Evolutionary conservation across 2,888 invertebrate species (phyloP), one percentile per base, ranked within the genome.

Genomic region (Drosophila silvestris): DNA sequence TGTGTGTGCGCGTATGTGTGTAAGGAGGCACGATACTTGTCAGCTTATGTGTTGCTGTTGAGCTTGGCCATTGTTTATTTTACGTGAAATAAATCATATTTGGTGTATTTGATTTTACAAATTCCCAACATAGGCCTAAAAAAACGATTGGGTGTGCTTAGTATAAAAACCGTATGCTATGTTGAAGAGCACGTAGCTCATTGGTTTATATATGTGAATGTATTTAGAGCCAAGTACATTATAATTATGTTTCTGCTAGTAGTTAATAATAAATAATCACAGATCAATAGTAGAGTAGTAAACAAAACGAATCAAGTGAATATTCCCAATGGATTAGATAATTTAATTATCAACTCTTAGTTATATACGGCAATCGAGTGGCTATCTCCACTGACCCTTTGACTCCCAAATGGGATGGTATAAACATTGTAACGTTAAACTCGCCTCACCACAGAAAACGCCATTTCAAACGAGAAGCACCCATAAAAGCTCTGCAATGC

Each of bases 41-140:
- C 67, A 70, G 80, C 78, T 70, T 63, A 67, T 75, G 58, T 74
- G 64, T 66, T 64, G 60, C 53, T 57, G 51, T 70, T 82, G 81
- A 78, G 85, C 76, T 71, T 35, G 54, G 51, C 33, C 69, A 81
- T 83, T 90, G 86, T 86, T 89, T 88, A 74, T 77, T 90, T 81
- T 79, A 85, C 82, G 82, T 86, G 84, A 86, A 86, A 83, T 85
- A 90, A 89, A 86, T 90, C 88, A 83, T 85, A 82, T 83, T 82
- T 86, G 79, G 82, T 73, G 76, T 70, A 75, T 75, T 79, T 85
- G 75, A 74, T 79, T 79, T 74, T 35, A 67, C 66, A 70, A 68
- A 69, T 51, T 41, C 3, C 35, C 60, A 50, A 60, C 30, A 51
- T 50, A 44, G 50, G 32, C 63, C 30, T 26, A 26, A 54, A 54